phyloP scores from a whole-genome alignment of 1,140 invertebrate species.

The Drosophila dunni region DNA sequence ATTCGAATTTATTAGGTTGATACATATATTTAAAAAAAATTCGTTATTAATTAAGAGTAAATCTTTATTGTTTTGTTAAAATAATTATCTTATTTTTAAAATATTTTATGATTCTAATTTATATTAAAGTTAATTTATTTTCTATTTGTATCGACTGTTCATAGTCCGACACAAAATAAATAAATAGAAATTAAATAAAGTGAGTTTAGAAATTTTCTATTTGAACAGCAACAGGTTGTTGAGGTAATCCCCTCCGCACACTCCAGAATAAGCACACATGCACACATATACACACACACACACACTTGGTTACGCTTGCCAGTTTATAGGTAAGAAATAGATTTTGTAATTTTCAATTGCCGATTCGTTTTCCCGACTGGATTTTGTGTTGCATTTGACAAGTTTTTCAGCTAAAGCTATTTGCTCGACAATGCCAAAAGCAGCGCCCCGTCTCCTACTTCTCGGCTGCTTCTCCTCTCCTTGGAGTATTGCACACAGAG shows the following conservation, averaged over 20 bases:
- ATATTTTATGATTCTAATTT: too few relatives aligned
- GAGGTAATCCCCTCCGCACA: background rate
- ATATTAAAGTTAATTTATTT: too few relatives aligned
- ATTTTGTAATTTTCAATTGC: constrained; percentile 42
- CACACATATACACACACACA: constrained; percentile 1
- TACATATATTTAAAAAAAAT: too few relatives aligned
- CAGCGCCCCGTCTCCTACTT: background rate
- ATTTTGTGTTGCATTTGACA: constrained; percentile 51
- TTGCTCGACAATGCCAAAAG: constrained; percentile 47
- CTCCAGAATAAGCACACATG: background rate
- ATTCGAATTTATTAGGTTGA: too few relatives aligned
- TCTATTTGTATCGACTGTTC: too few relatives aligned
- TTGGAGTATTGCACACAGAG: constrained; percentile 34
- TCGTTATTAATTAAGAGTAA: too few relatives aligned
- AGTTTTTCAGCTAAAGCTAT: constrained; percentile 51
- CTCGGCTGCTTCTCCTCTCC: background rate
- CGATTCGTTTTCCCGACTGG: constrained; percentile 28
- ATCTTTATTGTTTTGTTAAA: too few relatives aligned
- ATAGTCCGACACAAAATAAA: too few relatives aligned
- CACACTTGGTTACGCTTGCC: background rate
- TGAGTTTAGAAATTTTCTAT: background rate
- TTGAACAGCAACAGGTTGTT: constrained; percentile 2
- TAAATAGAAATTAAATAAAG: too few relatives aligned
- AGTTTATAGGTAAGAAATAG: constrained; percentile 22
- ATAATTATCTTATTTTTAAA: too few relatives aligned